Conservation (phyloP, 1,140 invertebrate genomes). For the Nasonia longicornis region DNA sequence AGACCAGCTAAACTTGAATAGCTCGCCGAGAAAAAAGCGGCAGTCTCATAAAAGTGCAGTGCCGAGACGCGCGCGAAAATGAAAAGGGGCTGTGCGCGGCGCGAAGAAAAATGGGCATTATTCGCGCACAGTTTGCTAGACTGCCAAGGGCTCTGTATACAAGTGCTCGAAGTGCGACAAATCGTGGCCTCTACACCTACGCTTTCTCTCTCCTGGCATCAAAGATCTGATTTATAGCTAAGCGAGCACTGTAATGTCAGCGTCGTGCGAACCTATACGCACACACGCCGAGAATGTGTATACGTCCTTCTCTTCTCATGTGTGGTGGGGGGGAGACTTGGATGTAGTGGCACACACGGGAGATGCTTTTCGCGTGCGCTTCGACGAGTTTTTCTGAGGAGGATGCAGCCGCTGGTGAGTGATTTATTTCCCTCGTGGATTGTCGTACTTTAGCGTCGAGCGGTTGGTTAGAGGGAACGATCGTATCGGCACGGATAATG, state of each 20-base stretch:
- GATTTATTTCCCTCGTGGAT: slow-evolving; percentile 14
- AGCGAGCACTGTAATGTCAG: slow-evolving; percentile 1
- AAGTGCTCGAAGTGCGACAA: slow-evolving; percentile 35
- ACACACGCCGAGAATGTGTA: neutral
- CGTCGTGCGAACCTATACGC: neutral
- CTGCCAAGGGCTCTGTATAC: neutral
- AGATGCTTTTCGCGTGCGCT: neutral
- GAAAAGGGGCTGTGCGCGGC: neutral
- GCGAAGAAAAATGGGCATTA: slow-evolving; percentile 22
- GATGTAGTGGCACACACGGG: neutral
- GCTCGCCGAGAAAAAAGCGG: neutral
- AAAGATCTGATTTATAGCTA: slow-evolving; percentile 43
- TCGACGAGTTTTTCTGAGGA: neutral
- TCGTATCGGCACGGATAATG: neutral
- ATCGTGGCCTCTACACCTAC: slow-evolving; percentile 21
- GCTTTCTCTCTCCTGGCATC: slow-evolving; percentile 11
- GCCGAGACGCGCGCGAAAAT: neutral
- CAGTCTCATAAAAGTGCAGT: slow-evolving; percentile 1
- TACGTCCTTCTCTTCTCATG: neutral
- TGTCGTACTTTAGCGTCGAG: too few relatives aligned
- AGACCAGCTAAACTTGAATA: neutral
- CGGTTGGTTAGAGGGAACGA: too few relatives aligned
- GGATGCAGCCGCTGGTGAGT: neutral
- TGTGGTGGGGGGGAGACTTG: neutral
- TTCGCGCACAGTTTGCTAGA: neutral